Conservation (phyloP, 2,113 vertebrate genomes). For the Marmota flaviventris region DNA sequence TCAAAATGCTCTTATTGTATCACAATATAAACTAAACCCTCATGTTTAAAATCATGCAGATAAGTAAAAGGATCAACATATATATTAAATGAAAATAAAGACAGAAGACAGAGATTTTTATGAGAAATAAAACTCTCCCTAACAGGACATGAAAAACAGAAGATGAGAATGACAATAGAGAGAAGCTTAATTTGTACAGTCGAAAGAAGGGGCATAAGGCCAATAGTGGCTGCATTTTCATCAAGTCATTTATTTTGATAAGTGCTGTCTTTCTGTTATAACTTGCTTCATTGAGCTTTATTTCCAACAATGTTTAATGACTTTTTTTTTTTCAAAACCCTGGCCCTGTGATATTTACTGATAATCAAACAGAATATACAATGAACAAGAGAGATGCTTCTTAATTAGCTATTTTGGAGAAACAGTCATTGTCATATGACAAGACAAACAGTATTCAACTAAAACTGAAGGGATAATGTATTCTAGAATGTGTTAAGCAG, state of each 20-base stretch:
- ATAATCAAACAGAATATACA: slow-evolving; percentile 12
- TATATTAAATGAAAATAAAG: not conserved
- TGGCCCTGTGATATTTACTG: slow-evolving; percentile 1
- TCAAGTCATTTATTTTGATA: not conserved
- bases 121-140: not conserved
- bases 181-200: not conserved
- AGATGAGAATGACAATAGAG: not conserved
- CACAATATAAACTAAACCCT: not conserved
- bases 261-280: not conserved
- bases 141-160: not conserved
- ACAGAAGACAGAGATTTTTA: slow-evolving; percentile 10
- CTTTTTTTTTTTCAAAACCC: not conserved
- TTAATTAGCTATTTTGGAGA: not conserved
- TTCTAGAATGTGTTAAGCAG: not conserved
- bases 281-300: slow-evolving; percentile 7
- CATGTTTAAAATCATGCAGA: not conserved
- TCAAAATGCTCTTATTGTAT: not conserved
- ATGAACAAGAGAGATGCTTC: slow-evolving; percentile 40
- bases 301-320: slow-evolving; percentile 42
- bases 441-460: slow-evolving; percentile 24
- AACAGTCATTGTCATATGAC: slow-evolving; percentile 5
- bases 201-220: not conserved
- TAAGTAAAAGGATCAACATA: not conserved
- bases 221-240: not conserved
- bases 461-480: not conserved